Conservation (phyloP, 2,888 invertebrate species). For the Anthrax anthrax region DNA sequence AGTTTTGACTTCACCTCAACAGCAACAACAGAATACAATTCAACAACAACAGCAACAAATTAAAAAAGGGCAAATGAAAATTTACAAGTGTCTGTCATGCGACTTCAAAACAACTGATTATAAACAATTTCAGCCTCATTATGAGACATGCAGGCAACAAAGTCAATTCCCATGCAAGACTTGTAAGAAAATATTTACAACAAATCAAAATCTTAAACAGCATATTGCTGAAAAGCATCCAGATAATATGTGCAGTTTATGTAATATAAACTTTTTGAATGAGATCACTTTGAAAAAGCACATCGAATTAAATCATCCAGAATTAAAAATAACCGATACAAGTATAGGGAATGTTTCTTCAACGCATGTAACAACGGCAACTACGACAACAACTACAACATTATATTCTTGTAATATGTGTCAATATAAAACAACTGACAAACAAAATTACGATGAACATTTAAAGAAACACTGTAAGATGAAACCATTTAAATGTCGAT, state of each 20-base stretch:
- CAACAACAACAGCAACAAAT: slow-evolving; percentile 18
- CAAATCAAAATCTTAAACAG: slow-evolving; percentile 29
- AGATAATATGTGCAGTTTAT: slow-evolving; percentile 24
- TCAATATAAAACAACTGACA: slow-evolving; percentile 32
- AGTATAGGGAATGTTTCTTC: slow-evolving; percentile 11
- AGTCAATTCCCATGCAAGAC: slow-evolving; percentile 27
- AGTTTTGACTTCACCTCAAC: slow-evolving; percentile 18
- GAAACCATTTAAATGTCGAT: slow-evolving; percentile 35
- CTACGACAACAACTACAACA: slow-evolving; percentile 17
- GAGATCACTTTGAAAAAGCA: slow-evolving; percentile 31
- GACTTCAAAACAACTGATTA: slow-evolving; percentile 35
- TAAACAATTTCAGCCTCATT: slow-evolving; percentile 33
- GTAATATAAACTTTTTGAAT: slow-evolving; percentile 31
- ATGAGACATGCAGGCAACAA: slow-evolving; percentile 33
- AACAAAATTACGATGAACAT: slow-evolving; percentile 31
- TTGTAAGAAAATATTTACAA: slow-evolving; percentile 32
- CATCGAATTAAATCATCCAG: slow-evolving; percentile 30
- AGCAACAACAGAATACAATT: slow-evolving; percentile 16
- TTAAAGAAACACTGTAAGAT: slow-evolving; percentile 32
- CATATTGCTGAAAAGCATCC: slow-evolving; percentile 33
- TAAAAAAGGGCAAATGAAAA: slow-evolving; percentile 24
- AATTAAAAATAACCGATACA: slow-evolving; percentile 9
- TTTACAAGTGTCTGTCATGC: slow-evolving; percentile 34
- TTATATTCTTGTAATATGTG: slow-evolving; percentile 32
- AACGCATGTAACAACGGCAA: not conserved